Evolutionary conservation across 1,140 invertebrate genomes (phyloP).

Genomic region (Gerris buenoi): DNA sequence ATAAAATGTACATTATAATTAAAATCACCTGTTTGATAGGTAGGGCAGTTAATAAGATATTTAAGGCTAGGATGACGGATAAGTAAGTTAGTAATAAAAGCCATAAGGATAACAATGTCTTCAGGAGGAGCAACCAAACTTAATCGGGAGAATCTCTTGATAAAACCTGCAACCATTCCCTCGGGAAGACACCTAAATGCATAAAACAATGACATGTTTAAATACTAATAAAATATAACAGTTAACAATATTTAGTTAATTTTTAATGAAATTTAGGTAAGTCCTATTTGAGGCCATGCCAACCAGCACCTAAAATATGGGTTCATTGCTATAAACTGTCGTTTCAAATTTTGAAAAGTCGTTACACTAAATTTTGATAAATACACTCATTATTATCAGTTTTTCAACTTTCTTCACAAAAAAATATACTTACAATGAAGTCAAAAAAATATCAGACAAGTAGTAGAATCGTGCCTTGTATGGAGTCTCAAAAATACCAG

Average conservation of each 20-base stretch:
- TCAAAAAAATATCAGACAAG: constrained; percentile 75
- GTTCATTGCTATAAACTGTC: too few relatives aligned
- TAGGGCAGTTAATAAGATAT: constrained; percentile 48
- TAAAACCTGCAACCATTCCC: constrained; percentile 80
- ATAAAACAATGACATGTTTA: too few relatives aligned
- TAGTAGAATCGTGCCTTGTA: constrained; percentile 76
- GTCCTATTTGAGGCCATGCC: too few relatives aligned
- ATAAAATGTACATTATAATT: too few relatives aligned
- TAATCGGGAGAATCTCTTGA: constrained; percentile 71
- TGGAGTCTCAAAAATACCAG: constrained; percentile 76
- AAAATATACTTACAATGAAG: constrained; percentile 83
- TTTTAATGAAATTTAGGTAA: too few relatives aligned
- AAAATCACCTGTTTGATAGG: constrained; percentile 31
- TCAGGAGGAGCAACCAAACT: constrained; percentile 64
- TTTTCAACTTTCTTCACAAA: too few relatives aligned
- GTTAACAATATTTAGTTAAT: too few relatives aligned
- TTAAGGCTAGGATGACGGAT: constrained; percentile 72
- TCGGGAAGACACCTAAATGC: constrained; percentile 71
- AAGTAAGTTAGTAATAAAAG: constrained; percentile 74
- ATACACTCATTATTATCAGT: too few relatives aligned
- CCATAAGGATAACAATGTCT: constrained; percentile 60
- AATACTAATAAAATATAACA: too few relatives aligned
- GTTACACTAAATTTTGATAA: too few relatives aligned
- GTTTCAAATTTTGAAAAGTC: too few relatives aligned
- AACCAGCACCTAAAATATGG: too few relatives aligned